These are phyloP conservation scores for Paguma larvata DNA, from an alignment of 2,797 vertebrate genomes.

Conservation along the genomic window DNA sequence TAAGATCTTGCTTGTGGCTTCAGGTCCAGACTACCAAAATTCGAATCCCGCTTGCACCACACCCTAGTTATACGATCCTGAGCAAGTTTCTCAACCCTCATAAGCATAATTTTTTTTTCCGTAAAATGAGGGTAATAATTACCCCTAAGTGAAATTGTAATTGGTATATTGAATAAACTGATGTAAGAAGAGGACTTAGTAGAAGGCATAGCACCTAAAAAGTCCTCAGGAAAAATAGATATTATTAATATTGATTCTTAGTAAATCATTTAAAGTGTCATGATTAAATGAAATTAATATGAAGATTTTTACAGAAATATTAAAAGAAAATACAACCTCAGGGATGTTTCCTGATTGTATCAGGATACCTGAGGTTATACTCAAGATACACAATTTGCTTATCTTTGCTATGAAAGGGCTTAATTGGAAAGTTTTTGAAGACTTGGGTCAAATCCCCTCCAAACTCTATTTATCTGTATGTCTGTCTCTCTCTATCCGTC, in stretches of 20 bases:
- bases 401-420: not conserved
- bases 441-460: not conserved
- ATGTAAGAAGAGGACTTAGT: not conserved
- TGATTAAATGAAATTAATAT: conserved; percentile 29
- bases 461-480: not conserved
- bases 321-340: conserved; percentile 21
- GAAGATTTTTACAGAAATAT: conserved; percentile 13
- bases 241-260: not conserved
- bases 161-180: not conserved
- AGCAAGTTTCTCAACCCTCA: not conserved
- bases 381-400: not conserved
- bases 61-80: not conserved
- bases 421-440: conserved; percentile 7
- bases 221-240: not conserved
- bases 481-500: not conserved
- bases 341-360: conserved; percentile 1
- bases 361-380: not conserved
- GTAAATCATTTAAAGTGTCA: not conserved
- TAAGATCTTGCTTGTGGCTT: not conserved
- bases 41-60: not conserved
- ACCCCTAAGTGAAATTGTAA: not conserved
- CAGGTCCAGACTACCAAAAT: not conserved
- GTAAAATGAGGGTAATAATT: not conserved
- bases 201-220: not conserved
- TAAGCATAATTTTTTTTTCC: not conserved